Conservation (phyloP, 2,888 invertebrate genomes). For the Aphelenchoides bicaudatus region DNA sequence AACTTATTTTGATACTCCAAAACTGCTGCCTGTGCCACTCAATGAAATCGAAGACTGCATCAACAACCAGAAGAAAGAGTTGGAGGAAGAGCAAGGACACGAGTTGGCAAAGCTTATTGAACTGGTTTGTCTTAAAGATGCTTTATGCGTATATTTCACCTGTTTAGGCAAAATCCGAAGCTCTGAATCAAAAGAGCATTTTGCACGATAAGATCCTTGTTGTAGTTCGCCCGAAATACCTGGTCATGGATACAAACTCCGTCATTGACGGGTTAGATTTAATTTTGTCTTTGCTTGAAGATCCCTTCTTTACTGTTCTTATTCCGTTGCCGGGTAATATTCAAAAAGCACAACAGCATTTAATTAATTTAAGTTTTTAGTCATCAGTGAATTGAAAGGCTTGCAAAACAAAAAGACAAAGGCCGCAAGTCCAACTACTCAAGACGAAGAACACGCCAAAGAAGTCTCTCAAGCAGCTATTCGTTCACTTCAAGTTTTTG, state of each 20-base stretch:
- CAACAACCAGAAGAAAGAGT: constrained; percentile 11
- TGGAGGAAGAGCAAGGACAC: constrained; percentile 11
- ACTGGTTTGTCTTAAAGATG: background rate
- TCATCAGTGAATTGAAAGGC: constrained; percentile 16
- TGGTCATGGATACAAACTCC: constrained; percentile 17
- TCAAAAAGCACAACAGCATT: background rate
- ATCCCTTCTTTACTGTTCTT: constrained; percentile 7
- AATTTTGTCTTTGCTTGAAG: constrained; percentile 11
- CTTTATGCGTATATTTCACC: background rate
- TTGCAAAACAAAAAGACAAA: background rate
- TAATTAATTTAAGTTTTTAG: background rate
- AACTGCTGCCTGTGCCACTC: constrained; percentile 14
- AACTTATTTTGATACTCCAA: constrained; percentile 3
- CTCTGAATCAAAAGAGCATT: background rate
- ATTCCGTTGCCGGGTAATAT: constrained; percentile 4
- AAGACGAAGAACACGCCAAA: constrained; percentile 4
- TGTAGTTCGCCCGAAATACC: constrained; percentile 10
- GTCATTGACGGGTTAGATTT: constrained; percentile 11
- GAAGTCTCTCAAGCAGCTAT: constrained; percentile 8
- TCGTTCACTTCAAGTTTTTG: background rate
- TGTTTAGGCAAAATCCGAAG: constrained; percentile 7
- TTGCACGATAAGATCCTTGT: constrained; percentile 8
- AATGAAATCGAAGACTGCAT: constrained; percentile 15
- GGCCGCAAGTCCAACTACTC: background rate
- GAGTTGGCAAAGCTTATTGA: constrained; percentile 13